Conservation (phyloP, 2,888 invertebrate genomes). For the Lochmaea crataegi region DNA sequence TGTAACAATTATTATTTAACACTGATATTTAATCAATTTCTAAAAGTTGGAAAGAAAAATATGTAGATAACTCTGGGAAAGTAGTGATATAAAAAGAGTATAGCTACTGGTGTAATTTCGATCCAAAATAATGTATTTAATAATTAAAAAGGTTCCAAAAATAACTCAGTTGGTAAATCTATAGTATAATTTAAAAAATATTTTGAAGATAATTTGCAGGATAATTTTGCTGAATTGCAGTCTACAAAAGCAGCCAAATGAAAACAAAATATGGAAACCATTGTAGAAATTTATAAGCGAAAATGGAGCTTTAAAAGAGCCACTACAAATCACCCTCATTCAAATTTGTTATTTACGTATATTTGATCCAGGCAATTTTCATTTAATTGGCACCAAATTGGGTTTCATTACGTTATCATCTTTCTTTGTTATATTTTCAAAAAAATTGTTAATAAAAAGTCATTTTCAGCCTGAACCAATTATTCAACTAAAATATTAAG, state of each 20-base stretch:
- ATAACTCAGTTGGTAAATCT: no score
- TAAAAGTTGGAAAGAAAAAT: no score
- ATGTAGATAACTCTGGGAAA: no score
- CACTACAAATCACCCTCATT: slow-evolving; percentile 1
- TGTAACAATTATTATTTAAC: neutral
- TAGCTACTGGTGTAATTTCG: no score
- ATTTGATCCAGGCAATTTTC: neutral
- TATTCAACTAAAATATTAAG: no score
- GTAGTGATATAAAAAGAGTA: no score
- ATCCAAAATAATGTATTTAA: no score
- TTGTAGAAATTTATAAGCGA: neutral
- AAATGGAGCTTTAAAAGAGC: neutral
- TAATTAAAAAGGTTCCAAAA: no score
- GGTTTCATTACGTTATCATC: neutral
- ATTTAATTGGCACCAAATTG: neutral
- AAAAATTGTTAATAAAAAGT: neutral
- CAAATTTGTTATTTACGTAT: neutral
- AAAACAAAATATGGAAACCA: neutral
- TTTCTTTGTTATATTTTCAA: neutral
- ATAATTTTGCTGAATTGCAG: neutral
- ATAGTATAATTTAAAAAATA: neutral
- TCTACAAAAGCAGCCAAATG: neutral
- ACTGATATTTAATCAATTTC: neutral
- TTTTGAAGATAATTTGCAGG: neutral
- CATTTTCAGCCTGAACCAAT: no score